Conservation (phyloP, 2,797 vertebrate species). For the Urophycis tenuis region DNA sequence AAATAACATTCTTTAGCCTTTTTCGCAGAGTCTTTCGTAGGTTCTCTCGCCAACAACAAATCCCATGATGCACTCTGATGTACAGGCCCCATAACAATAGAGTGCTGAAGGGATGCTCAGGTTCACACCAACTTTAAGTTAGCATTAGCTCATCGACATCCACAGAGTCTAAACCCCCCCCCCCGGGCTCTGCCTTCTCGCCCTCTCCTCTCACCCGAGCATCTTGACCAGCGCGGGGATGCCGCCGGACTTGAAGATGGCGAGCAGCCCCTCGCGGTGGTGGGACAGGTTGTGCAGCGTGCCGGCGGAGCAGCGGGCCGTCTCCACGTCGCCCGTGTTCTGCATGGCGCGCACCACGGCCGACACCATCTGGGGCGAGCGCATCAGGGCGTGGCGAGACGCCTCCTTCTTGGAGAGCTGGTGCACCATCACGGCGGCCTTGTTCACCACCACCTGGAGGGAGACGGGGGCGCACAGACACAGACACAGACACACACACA, state of each 20-base stretch:
- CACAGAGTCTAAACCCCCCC: background rate
- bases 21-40: too few species aligned
- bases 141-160: too few species aligned
- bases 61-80: background rate
- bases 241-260: slow-evolving; percentile 98
- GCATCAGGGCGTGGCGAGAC: slow-evolving; percentile 96
- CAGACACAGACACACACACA: too few species aligned
- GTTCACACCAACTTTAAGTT: too few species aligned
- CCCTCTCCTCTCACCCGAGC: slow-evolving; percentile 92
- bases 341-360: slow-evolving; percentile 99
- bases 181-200: background rate
- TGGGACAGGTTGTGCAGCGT: slow-evolving; percentile 98
- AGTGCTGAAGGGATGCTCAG: too few species aligned
- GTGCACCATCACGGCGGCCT: slow-evolving; percentile 98
- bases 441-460: slow-evolving; percentile 92
- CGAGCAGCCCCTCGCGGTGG: slow-evolving; percentile 92
- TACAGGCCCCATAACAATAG: background rate
- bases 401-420: slow-evolving; percentile 99
- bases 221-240: slow-evolving; percentile 98
- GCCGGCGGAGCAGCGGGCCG: slow-evolving; percentile 93
- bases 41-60: background rate
- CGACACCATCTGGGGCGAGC: slow-evolving; percentile 97
- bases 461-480: too few species aligned
- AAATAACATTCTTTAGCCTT: too few species aligned
- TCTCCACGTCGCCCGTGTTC: slow-evolving; percentile 94